These are phyloP conservation scores for Calliphora vicina DNA, from an alignment of 1,140 invertebrate species.

Conservation along the genomic window DNA sequence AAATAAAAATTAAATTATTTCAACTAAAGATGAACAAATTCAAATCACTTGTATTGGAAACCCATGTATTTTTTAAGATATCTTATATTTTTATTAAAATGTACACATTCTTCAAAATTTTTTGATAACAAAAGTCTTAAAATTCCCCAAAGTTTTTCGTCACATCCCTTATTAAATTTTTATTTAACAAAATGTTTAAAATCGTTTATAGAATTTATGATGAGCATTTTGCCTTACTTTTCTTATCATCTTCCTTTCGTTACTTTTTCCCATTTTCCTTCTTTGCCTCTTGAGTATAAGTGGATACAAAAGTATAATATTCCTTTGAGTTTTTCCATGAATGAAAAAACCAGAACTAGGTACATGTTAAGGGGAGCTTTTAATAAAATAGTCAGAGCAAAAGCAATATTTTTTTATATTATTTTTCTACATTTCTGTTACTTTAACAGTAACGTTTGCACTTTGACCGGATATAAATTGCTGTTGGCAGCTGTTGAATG, in stretches of 20 bases:
- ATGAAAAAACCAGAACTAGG: not conserved
- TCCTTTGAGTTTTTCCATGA: not conserved
- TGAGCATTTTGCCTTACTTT: not conserved
- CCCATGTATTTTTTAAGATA: too few relatives aligned
- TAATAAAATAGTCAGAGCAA: not conserved
- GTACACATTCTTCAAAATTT: too few relatives aligned
- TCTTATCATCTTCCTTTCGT: too few relatives aligned
- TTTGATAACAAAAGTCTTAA: too few relatives aligned
- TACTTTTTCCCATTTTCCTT: not conserved
- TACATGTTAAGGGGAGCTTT: not conserved
- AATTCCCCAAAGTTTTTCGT: too few relatives aligned
- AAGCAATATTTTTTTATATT: not conserved
- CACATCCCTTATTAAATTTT: not conserved
- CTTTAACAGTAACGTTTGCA: not conserved
- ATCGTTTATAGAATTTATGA: not conserved
- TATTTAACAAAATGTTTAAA: not conserved
- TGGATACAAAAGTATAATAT: not conserved
- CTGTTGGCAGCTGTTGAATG: not conserved
- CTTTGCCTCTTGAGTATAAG: not conserved
- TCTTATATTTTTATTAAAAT: too few relatives aligned
- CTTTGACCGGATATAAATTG: not conserved
- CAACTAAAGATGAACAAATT: too few relatives aligned
- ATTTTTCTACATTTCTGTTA: not conserved
- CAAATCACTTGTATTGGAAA: too few relatives aligned
- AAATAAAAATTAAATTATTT: too few relatives aligned